Evolutionary conservation across 2,888 invertebrate species (phyloP).

Genomic region (Drosophila borborema): DNA sequence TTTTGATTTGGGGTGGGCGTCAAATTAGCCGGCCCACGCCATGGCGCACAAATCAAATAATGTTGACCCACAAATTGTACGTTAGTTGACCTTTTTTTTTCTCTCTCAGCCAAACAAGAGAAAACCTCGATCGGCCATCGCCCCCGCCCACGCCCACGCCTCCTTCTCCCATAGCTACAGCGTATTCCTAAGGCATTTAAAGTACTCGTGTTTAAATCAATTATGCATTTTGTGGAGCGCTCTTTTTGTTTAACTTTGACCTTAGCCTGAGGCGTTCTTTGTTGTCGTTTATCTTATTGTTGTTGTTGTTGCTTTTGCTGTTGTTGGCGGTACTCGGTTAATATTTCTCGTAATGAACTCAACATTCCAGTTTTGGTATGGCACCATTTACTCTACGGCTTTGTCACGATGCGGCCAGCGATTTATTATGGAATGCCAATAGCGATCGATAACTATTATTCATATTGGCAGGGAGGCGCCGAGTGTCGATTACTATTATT

Average conservation of each 20-base stretch:
- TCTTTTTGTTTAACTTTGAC: conserved; percentile 74
- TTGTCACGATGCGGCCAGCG: conserved; percentile 69
- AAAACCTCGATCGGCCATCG: conserved; percentile 15
- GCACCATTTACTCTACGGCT: conserved; percentile 70
- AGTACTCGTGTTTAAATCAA: conserved; percentile 79
- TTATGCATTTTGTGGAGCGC: conserved; percentile 77
- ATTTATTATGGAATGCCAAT: conserved; percentile 64
- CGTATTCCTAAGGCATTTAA: conserved; percentile 31
- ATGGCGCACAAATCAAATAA: conserved; percentile 76
- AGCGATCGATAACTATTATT: conserved; percentile 66
- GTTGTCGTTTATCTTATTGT: conserved; percentile 55
- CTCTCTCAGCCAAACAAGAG: conserved; percentile 30
- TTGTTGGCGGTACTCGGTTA: conserved; percentile 18
- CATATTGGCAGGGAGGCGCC: conserved; percentile 61
- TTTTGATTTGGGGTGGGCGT: conserved; percentile 65
- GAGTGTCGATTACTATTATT: conserved; percentile 50
- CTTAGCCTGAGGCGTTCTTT: conserved; percentile 73
- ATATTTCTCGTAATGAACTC: conserved; percentile 62
- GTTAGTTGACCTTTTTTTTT: conserved; percentile 71
- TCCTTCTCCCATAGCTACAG: neutral
- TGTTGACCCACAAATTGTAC: conserved; percentile 79
- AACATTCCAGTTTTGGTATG: conserved; percentile 76
- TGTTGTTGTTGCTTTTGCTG: conserved; percentile 32
- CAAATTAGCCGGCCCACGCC: conserved; percentile 74
- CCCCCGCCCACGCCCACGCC: conserved; percentile 1